Base-by-base conservation (phyloP, 2,888 invertebrate species). In the Cactoblastis cactorum region DNA sequence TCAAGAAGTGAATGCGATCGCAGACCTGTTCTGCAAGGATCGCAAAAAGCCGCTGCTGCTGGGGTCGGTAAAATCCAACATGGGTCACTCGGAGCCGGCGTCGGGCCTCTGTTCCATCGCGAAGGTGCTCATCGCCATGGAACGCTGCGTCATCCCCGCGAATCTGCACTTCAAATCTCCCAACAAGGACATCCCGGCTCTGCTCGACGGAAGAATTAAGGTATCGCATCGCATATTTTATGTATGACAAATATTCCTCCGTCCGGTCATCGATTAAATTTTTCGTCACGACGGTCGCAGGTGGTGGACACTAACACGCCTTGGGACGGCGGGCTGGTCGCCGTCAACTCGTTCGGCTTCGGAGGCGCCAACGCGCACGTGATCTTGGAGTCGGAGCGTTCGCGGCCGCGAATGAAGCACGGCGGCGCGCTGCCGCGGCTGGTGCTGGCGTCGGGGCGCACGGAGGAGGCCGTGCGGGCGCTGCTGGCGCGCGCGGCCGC, bases 31-130 rank as follows among this genome's bases (percentile, higher is more conserved):
- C 88, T 98, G 97, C 85, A 93, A 94, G 75, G 94, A 93, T 57
- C 92, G 97, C 43, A 90, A 91, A 53, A 83, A 85, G 24, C 97
- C 98, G 4, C 91, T 99, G 41, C 83, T 98, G 38, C 93, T 99
- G 68, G 99, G 99, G 14, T 98, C 98, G 0, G 96, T 98, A 0
- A 99, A 99, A 81, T 98, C 98, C 17, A 99, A 99, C 86, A 98
- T 99, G 97, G 99, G 99, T 1, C 99, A 99, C 79, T 95, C 98
- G 2, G 99, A 99, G 84, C 97, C 98, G 0, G 95, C 95, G 0
- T 96, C 96, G 39, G 98, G 97, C 19, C 90, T 98, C 18, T 96
- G 97, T 72, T 95, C 97, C 0, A 90, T 98, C 58, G 96, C 97
- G 9, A 98, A 98, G 83, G 92, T 79, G 49, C 80, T 99, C 17